Evolutionary conservation across 2,113 vertebrate genomes (phyloP).

Genomic region (Tautogolabrus adspersus): DNA sequence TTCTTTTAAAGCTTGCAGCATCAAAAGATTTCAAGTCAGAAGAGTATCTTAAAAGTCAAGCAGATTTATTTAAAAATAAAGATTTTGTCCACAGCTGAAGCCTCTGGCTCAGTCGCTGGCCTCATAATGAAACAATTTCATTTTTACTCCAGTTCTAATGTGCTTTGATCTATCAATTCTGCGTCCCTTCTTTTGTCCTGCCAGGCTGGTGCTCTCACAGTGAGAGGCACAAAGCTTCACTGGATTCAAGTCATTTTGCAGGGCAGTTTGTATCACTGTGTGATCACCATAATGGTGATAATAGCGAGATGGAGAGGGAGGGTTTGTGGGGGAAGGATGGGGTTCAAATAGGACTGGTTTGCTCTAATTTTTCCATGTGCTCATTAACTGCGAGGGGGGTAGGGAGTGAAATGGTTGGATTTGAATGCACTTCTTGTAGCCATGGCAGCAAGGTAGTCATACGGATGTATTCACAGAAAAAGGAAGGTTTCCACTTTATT

Average conservation of each 20-base stretch:
- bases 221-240: slow-evolving; percentile 51
- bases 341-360: slow-evolving; percentile 35
- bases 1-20: slow-evolving; percentile 13
- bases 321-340: slow-evolving; percentile 1
- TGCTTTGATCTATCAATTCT: slow-evolving; percentile 59
- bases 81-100: slow-evolving; percentile 4
- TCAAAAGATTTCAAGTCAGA: slow-evolving; percentile 2
- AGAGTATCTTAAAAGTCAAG: background rate
- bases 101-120: slow-evolving; percentile 24
- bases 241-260: slow-evolving; percentile 45
- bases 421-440: slow-evolving; percentile 34
- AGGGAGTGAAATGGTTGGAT: slow-evolving; percentile 1
- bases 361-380: slow-evolving; percentile 25
- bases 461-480: slow-evolving; percentile 15
- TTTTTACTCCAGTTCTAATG: slow-evolving; percentile 58
- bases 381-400: background rate
- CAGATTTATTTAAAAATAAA: slow-evolving; percentile 23
- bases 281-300: slow-evolving; percentile 64
- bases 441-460: slow-evolving; percentile 36
- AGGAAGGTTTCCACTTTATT: background rate
- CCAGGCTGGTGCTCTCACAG: slow-evolving; percentile 25
- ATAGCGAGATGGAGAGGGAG: slow-evolving; percentile 36
- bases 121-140: slow-evolving; percentile 55
- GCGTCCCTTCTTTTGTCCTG: slow-evolving; percentile 33
- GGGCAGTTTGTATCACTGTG: slow-evolving; percentile 38